Conservation (phyloP, 2,888 invertebrate species). For the Helobdella robusta region DNA sequence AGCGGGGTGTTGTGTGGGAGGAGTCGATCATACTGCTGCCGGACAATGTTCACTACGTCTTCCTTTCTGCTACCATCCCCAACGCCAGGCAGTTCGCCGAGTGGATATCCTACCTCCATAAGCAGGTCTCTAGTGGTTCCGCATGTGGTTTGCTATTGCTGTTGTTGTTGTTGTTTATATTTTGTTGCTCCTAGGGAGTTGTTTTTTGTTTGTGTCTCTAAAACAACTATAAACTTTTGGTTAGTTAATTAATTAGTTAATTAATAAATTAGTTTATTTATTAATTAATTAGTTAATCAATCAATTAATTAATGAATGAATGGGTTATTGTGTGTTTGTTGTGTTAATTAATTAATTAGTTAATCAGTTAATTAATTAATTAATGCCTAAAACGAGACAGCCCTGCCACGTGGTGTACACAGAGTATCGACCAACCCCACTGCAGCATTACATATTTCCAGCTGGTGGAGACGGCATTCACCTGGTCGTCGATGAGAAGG, state of each 20-base stretch:
- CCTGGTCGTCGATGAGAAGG: constrained; percentile 83
- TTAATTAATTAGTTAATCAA: background rate
- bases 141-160: background rate
- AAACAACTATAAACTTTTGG: background rate
- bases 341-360: background rate
- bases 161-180: background rate
- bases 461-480: constrained; percentile 87
- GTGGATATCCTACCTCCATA: constrained; percentile 67
- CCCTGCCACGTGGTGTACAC: constrained; percentile 99
- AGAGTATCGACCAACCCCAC: constrained; percentile 88
- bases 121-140: constrained; percentile 53
- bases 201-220: background rate
- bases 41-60: constrained; percentile 94
- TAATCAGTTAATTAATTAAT: background rate
- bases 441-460: constrained; percentile 96
- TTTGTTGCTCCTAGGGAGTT: background rate
- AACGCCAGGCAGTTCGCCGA: constrained; percentile 79
- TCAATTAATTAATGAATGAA: background rate
- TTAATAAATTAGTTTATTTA: background rate
- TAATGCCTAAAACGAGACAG: constrained; percentile 54
- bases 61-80: constrained; percentile 96
- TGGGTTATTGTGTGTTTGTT: background rate
- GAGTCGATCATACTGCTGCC: constrained; percentile 93
- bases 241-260: background rate
- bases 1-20: constrained; percentile 98